Conservation (phyloP, 2,888 invertebrate genomes). For the Mesochorus sp. region DNA sequence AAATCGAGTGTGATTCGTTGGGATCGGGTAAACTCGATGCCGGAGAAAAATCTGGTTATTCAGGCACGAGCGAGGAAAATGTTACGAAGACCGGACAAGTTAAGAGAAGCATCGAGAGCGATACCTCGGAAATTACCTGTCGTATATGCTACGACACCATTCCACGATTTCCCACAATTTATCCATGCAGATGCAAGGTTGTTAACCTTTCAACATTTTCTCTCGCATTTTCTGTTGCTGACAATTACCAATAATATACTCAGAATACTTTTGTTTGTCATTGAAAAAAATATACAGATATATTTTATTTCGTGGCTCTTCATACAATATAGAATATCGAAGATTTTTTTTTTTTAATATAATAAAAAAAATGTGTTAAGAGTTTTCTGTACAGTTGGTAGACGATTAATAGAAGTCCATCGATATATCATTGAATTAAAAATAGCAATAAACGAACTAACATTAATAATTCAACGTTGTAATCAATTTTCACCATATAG, state of each 20-base stretch:
- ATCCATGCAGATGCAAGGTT: slow-evolving; percentile 83
- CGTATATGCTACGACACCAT: slow-evolving; percentile 83
- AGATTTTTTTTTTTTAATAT: no score
- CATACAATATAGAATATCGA: no score
- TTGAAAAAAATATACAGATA: no score
- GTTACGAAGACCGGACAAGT: slow-evolving; percentile 4
- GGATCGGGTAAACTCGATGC: slow-evolving; percentile 7
- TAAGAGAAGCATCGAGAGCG: slow-evolving; percentile 41
- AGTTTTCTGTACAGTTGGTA: no score
- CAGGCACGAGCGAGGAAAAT: slow-evolving; percentile 41
- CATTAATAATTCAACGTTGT: slow-evolving; percentile 13
- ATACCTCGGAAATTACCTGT: slow-evolving; percentile 72
- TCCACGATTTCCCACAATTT: slow-evolving; percentile 81
- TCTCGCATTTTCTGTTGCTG: background rate
- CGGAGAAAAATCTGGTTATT: slow-evolving; percentile 9
- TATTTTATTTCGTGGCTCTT: no score
- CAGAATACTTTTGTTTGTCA: no score
- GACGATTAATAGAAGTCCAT: no score
- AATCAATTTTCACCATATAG: slow-evolving; percentile 5
- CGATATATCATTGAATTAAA: no score
- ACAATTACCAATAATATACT: no score
- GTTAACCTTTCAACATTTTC: slow-evolving; percentile 32
- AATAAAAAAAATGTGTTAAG: no score
- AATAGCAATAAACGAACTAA: no score
- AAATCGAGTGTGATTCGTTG: slow-evolving; percentile 57